Percentiles rank a stretch among this genome's conserved stretches.
These are phyloP conservation scores for Protonemura montana DNA, from an alignment of 2,888 invertebrate genomes.

Conservation along the genomic window DNA sequence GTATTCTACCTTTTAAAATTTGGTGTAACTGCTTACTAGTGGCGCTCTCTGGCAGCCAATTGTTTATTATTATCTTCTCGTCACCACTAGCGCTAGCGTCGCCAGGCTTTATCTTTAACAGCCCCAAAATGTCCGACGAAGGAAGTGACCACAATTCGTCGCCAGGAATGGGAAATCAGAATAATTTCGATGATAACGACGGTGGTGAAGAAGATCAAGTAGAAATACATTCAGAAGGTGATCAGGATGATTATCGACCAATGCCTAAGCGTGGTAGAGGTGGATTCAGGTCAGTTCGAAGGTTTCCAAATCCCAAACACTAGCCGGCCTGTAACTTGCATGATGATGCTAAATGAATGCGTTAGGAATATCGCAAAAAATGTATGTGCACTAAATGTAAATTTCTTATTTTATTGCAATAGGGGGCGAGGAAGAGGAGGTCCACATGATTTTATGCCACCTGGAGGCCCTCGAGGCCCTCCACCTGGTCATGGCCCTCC, in stretches of 20 bases:
- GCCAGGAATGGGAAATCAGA: slow-evolving; percentile 16
- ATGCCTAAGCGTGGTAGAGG: slow-evolving; percentile 58
- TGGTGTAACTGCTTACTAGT: neutral
- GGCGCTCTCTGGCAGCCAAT: neutral
- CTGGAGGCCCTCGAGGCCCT: slow-evolving; percentile 52
- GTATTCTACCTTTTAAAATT: neutral
- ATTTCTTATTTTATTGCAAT: neutral
- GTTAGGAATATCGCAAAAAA: neutral
- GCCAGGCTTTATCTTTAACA: neutral
- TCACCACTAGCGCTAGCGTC: neutral
- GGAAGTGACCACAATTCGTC: slow-evolving; percentile 44
- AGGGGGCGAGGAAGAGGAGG: slow-evolving; percentile 47
- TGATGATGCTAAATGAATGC: neutral
- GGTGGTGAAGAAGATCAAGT: slow-evolving; percentile 44
- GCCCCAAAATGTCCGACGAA: slow-evolving; percentile 48
- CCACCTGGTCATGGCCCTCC: slow-evolving; percentile 51
- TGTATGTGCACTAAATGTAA: too few species aligned
- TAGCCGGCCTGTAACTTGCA: neutral
- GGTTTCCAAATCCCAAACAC: neutral
- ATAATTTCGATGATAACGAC: slow-evolving; percentile 44
- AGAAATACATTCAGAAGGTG: slow-evolving; percentile 45
- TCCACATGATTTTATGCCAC: slow-evolving; percentile 51
- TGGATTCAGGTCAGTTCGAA: slow-evolving; percentile 60
- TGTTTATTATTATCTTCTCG: neutral
- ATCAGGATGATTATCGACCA: slow-evolving; percentile 52